Percentiles rank a stretch among this genome's conserved stretches.
Evolutionary conservation across 2,888 invertebrate species (phyloP).

Genomic region (Papilio demoleus): DNA sequence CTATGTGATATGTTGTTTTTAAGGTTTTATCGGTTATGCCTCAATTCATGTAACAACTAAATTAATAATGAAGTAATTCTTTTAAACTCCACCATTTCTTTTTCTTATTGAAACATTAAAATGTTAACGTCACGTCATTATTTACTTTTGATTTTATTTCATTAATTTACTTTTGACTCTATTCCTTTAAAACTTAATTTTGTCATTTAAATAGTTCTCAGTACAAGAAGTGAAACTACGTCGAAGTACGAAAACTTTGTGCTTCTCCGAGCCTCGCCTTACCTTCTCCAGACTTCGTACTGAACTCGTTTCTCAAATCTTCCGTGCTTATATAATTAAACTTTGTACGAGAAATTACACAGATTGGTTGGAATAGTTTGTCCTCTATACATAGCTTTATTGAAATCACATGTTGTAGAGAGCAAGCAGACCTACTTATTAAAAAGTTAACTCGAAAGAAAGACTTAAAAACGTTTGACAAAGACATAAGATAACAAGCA

Average conservation of each 20-base stretch:
- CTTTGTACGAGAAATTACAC: constrained; percentile 4
- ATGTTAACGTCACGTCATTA: too few relatives aligned
- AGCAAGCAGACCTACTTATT: neutral
- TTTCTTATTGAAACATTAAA: too few relatives aligned
- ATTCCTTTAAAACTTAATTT: constrained; percentile 2
- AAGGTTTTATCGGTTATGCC: too few relatives aligned
- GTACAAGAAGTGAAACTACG: constrained; percentile 16
- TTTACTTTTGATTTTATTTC: neutral
- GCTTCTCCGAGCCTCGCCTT: constrained; percentile 1
- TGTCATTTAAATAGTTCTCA: constrained; percentile 17
- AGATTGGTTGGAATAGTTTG: constrained; percentile 9
- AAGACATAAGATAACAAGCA: too few relatives aligned
- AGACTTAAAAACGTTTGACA: too few relatives aligned
- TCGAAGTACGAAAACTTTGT: constrained; percentile 21
- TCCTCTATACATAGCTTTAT: neutral
- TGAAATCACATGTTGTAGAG: neutral
- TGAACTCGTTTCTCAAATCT: constrained; percentile 9
- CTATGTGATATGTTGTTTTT: neutral
- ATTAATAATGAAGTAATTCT: neutral
- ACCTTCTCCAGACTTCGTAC: constrained; percentile 12
- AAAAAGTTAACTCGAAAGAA: too few relatives aligned
- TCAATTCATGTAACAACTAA: too few relatives aligned
- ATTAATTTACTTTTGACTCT: constrained; percentile 3
- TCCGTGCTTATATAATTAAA: constrained; percentile 9
- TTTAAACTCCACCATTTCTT: too few relatives aligned